Percentiles rank a stretch among this genome's conserved stretches.
Conservation (phyloP, 1,140 invertebrate species). For the Uloborus diversus region DNA sequence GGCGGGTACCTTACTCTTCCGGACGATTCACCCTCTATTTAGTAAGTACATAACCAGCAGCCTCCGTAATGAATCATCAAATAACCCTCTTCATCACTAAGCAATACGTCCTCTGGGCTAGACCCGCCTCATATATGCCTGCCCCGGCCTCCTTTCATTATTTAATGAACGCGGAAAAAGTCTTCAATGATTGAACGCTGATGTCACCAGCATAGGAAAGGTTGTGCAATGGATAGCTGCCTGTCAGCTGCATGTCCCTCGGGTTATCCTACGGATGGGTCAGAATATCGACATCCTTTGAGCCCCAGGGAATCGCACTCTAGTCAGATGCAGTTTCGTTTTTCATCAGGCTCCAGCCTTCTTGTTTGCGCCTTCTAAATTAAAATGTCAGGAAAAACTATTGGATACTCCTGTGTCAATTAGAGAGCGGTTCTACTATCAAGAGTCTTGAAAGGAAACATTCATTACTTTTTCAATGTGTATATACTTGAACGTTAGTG, state of each 20-base stretch:
- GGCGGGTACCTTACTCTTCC: no score
- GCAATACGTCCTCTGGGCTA: no score
- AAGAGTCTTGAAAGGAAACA: no score
- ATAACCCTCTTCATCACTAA: conserved; percentile 14
- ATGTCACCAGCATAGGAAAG: conserved; percentile 19
- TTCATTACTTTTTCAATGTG: no score
- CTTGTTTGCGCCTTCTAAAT: conserved; percentile 41
- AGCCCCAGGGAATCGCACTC: not conserved
- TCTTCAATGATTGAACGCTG: conserved; percentile 30
- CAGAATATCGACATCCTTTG: conserved; percentile 34
- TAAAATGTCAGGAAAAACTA: conserved; percentile 38
- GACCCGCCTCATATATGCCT: no score
- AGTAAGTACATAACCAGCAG: conserved; percentile 28
- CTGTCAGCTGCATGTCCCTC: conserved; percentile 26
- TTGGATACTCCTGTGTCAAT: conserved; percentile 3
- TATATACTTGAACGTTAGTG: no score
- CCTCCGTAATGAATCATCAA: conserved; percentile 41
- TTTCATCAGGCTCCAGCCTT: conserved; percentile 30
- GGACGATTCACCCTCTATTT: no score
- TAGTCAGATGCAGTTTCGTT: conserved; percentile 19
- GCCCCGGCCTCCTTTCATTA: conserved; percentile 40
- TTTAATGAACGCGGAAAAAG: conserved; percentile 53
- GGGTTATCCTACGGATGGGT: conserved; percentile 11
- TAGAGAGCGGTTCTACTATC: no score
- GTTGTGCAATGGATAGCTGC: conserved; percentile 46